A percentile compares a stretch with the other conserved stretches of the same genome.
Evolutionary conservation across 2,888 invertebrate species (phyloP).

Genomic region (Loripinus fragilis): DNA sequence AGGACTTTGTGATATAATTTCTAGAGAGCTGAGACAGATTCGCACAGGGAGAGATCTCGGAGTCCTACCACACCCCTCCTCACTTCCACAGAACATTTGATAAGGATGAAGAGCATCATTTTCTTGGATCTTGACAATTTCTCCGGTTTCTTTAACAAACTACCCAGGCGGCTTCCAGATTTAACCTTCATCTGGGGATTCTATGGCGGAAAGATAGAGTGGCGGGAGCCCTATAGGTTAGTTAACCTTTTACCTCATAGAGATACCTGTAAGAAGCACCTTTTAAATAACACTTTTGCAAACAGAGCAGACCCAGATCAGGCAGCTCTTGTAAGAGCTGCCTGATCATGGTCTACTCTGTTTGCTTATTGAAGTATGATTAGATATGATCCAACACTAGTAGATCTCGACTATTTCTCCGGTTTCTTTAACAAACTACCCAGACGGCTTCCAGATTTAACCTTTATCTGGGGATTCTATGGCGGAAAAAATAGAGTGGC

Average conservation of each 20-base stretch:
- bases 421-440: constrained; percentile 67
- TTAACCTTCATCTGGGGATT: constrained; percentile 71
- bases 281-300: too few species aligned
- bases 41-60: constrained; percentile 37
- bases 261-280: too few species aligned
- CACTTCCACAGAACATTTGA: constrained; percentile 50
- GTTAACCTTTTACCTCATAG: background rate
- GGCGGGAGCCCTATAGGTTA: constrained; percentile 62
- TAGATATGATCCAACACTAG: too few species aligned
- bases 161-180: constrained; percentile 64
- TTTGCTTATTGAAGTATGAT: too few species aligned
- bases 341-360: too few species aligned
- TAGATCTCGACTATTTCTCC: constrained; percentile 73
- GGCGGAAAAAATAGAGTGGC: constrained; percentile 63
- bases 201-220: constrained; percentile 59
- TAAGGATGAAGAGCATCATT: constrained; percentile 64
- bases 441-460: constrained; percentile 57
- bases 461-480: constrained; percentile 71
- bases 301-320: too few species aligned
- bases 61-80: constrained; percentile 13
- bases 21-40: background rate
- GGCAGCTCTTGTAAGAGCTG: too few species aligned
- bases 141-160: constrained; percentile 63
- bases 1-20: too few species aligned
- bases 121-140: constrained; percentile 74